Conservation (phyloP, 2,888 invertebrate genomes). For the Drosophila merina region DNA sequence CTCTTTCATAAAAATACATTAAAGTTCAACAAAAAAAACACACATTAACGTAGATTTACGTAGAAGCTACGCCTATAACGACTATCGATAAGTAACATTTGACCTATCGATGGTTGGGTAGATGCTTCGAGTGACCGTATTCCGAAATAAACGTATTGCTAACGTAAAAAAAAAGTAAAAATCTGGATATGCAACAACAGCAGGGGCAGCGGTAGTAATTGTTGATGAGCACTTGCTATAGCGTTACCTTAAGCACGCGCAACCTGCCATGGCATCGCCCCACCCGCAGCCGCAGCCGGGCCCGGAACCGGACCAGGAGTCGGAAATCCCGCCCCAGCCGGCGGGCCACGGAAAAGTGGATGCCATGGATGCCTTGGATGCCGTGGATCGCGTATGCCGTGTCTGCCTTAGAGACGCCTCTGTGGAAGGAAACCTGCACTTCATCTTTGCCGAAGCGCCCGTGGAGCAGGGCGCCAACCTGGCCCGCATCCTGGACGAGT, state of each 20-base stretch:
- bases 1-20: too few species aligned
- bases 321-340: constrained; percentile 8
- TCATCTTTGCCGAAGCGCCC: constrained; percentile 78
- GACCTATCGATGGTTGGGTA: background rate
- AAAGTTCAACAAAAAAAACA: too few species aligned
- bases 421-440: constrained; percentile 59
- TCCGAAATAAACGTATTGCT: constrained; percentile 16
- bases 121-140: constrained; percentile 13
- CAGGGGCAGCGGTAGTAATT: constrained; percentile 21
- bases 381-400: constrained; percentile 79
- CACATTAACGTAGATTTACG: too few species aligned
- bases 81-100: background rate
- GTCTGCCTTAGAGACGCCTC: constrained; percentile 77
- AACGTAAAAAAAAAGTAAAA: background rate
- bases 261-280: constrained; percentile 29
- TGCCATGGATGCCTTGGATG: constrained; percentile 49
- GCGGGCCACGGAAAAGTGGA: constrained; percentile 7
- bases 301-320: constrained; percentile 9
- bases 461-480: constrained; percentile 66
- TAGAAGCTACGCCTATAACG: too few species aligned
- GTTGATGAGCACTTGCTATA: constrained; percentile 25
- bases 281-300: constrained; percentile 4
- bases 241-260: constrained; percentile 10
- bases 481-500: constrained; percentile 80
- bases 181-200: constrained; percentile 2